Base-by-base conservation (phyloP, 2,888 invertebrate species). In the Eristalis pertinax region DNA sequence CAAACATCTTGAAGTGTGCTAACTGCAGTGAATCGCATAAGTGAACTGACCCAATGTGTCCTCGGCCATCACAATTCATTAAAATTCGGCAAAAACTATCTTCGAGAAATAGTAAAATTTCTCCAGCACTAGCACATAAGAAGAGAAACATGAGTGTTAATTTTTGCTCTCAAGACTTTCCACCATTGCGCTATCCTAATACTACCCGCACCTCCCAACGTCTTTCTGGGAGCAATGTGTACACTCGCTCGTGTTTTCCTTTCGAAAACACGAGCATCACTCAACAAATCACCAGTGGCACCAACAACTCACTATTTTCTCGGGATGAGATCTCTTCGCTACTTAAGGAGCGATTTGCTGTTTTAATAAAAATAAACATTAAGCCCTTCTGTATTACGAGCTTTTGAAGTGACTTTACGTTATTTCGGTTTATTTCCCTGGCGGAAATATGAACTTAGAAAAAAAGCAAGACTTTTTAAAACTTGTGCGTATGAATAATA, bases 11-110 rank as follows among this genome's bases (percentile, higher is more conserved):
- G 24, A 60, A 60, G 13, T 60, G 24, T 60, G 60, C 60, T 60
- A 24, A 60, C 60, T 60, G 60, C 24, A 60, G 60, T 60, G 24
- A 5, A 60, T 60, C 60, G 60, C 60, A 60, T 60, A 60, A 60
- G 60, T 60, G 24, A 60, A 60, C 24, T 60, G 60, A 60, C 24
- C 11, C 60, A 24, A 24, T 24, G 60, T 60, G 24, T 60, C 60
- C 60, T 19, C n/a, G 35, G 3, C 3, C 3, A 35, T 5, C 35
- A 4, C 35, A 35, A 35, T 35, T 35, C 35, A 35, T 35, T 35
- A 5, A 35, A 35, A 35, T 35, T 4, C 35, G 35, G 5, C 35
- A 35, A 35, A 35, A 41, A 41, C 41, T 41, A 7, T 41, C 41
- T 41, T 41, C 41, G 41, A 41, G 41, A 41, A 41, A 41, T 41